Conservation (phyloP, 2,797 vertebrate species). For the Anguilla anguilla region DNA sequence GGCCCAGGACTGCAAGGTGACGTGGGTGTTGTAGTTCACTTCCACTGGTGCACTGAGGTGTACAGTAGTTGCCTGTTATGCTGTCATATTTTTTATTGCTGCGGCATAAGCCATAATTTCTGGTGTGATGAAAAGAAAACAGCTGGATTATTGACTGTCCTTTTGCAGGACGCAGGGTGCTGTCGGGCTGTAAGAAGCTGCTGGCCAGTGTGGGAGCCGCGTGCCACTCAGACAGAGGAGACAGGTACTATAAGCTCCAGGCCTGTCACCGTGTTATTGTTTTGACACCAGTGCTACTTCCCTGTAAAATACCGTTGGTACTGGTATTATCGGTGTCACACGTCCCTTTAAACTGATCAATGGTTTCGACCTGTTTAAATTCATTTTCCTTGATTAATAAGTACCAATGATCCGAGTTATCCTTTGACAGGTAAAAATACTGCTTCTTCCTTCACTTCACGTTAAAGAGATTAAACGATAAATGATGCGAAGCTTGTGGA, state of each 20-base stretch:
- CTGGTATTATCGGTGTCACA: too few relatives aligned
- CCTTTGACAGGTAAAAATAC: too few relatives aligned
- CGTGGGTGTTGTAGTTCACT: constrained; percentile 3
- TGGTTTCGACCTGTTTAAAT: too few relatives aligned
- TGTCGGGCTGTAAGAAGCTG: constrained; percentile 79
- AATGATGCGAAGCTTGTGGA: too few relatives aligned
- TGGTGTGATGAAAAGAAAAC: constrained; percentile 60
- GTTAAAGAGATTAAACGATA: too few relatives aligned
- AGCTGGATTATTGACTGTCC: constrained; percentile 62
- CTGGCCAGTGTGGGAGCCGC: constrained; percentile 90
- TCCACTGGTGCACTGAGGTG: background rate
- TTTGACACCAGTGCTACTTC: too few relatives aligned
- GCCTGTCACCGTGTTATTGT: too few relatives aligned
- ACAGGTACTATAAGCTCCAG: constrained; percentile 67
- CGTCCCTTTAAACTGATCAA: too few relatives aligned
- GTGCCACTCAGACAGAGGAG: constrained; percentile 86
- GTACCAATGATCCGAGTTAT: too few relatives aligned
- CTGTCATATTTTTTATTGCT: constrained; percentile 34
- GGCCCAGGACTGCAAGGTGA: constrained; percentile 84
- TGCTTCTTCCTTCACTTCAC: too few relatives aligned
- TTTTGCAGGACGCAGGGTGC: constrained; percentile 77
- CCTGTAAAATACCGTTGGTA: too few relatives aligned
- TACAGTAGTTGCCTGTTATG: background rate
- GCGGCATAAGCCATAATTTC: constrained; percentile 35
- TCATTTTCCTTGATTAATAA: too few relatives aligned